These are phyloP conservation scores for Carcharodon carcharias DNA, from an alignment of 2,797 vertebrate genomes.

Conservation along the genomic window DNA sequence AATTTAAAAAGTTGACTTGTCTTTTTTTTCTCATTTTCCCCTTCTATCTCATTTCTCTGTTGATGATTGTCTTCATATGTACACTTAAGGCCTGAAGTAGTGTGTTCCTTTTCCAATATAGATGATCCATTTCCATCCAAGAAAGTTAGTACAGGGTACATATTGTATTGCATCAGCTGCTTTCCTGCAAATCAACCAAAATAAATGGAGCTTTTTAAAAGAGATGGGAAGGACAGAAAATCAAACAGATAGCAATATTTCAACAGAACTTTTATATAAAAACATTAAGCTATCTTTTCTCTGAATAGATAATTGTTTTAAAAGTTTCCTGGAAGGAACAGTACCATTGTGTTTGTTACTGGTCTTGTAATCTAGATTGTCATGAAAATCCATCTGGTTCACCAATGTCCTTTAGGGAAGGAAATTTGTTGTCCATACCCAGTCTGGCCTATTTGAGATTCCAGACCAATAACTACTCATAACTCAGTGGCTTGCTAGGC, in stretches of 20 bases:
- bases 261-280: not conserved
- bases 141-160: constrained; percentile 80
- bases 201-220: not conserved
- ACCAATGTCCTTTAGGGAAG: not conserved
- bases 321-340: no score
- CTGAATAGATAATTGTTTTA: not conserved
- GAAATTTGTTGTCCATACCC: not conserved
- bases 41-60: constrained; percentile 65
- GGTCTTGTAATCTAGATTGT: not conserved
- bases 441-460: not conserved
- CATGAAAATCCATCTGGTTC: not conserved
- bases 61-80: constrained; percentile 50
- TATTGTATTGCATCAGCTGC: constrained; percentile 87
- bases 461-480: not conserved
- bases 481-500: no score
- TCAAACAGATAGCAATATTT: not conserved
- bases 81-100: constrained; percentile 45
- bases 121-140: constrained; percentile 72
- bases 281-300: not conserved
- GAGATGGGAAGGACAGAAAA: not conserved
- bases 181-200: constrained; percentile 62
- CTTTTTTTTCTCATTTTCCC: constrained; percentile 53
- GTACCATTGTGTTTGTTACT: not conserved
- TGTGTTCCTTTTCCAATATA: constrained; percentile 53
- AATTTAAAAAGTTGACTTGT: constrained; percentile 84